These are phyloP conservation scores for Gonocerus acuteangulatus DNA, from an alignment of 2,888 invertebrate species.

Conservation along the genomic window DNA sequence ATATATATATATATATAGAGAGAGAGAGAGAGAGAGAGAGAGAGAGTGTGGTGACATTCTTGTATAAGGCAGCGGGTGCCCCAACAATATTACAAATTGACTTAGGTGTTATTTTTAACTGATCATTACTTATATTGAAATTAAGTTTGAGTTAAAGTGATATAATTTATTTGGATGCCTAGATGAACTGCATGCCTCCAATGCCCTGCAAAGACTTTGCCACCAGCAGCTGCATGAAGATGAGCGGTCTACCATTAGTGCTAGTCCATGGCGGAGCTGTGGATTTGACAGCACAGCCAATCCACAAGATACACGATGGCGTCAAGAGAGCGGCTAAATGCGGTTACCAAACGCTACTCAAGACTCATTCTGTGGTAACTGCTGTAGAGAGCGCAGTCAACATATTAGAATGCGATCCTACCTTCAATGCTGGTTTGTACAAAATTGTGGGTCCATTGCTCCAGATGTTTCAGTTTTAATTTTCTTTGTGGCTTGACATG, in stretches of 20 bases:
- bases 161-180: too few relatives aligned
- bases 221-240: not conserved
- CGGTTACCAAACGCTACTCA: conserved; percentile 53
- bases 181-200: too few relatives aligned
- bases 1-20: too few relatives aligned
- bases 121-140: too few relatives aligned
- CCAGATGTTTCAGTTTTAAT: not conserved
- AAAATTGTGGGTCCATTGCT: too few relatives aligned
- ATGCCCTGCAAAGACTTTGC: too few relatives aligned
- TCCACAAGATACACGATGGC: conserved; percentile 58
- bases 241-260: conserved; percentile 49
- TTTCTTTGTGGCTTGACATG: not conserved
- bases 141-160: too few relatives aligned
- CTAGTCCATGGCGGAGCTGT: conserved; percentile 79
- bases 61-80: too few relatives aligned
- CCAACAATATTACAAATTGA: too few relatives aligned
- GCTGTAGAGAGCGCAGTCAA: conserved; percentile 74
- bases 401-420: conserved; percentile 66
- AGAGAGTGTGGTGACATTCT: too few relatives aligned
- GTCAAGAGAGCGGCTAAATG: conserved; percentile 55
- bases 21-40: too few relatives aligned
- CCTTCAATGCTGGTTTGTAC: conserved; percentile 67
- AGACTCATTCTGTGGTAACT: conserved; percentile 56
- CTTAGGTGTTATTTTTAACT: too few relatives aligned
- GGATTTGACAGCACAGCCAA: conserved; percentile 58